A percentile compares a stretch with the other conserved stretches of the same genome.
These are phyloP conservation scores for Carcharodon carcharias DNA, from an alignment of 2,797 vertebrate genomes.

Conservation along the genomic window DNA sequence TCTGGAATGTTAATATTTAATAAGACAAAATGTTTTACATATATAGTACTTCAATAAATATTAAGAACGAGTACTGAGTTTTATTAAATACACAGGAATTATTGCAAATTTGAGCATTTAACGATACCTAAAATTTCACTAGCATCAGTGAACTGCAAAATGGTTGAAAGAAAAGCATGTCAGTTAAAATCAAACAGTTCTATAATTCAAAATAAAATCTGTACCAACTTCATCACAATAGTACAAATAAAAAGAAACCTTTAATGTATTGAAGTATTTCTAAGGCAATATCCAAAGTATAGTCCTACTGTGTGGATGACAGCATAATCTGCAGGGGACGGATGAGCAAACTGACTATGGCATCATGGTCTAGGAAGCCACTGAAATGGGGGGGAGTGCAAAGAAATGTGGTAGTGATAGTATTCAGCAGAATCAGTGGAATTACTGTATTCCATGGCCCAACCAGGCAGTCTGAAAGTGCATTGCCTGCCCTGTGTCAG, in stretches of 20 bases:
- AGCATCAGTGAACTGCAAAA: background rate
- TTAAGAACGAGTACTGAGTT: background rate
- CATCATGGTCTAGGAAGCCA: background rate
- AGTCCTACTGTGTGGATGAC: background rate
- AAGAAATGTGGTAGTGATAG: background rate
- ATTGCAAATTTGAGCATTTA: slow-evolving; percentile 27
- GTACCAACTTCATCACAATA: background rate
- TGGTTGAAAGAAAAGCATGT: background rate
- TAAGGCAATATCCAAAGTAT: background rate
- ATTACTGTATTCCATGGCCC: background rate
- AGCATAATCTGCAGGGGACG: background rate
- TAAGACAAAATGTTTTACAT: slow-evolving; percentile 36
- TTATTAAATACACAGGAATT: slow-evolving; percentile 34
- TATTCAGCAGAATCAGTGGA: background rate
- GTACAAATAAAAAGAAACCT: background rate
- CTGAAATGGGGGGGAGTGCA: background rate
- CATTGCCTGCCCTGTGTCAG: too few relatives aligned
- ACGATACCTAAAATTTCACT: slow-evolving; percentile 2
- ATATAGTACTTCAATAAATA: slow-evolving; percentile 38
- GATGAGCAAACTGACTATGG: background rate
- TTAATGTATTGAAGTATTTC: background rate
- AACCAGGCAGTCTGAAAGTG: too few relatives aligned
- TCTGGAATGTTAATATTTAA: slow-evolving; percentile 30
- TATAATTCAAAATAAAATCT: background rate
- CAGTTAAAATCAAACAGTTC: background rate